Evolutionary conservation across 2,888 invertebrate genomes (phyloP).

Genomic region (Phortica okadai): DNA sequence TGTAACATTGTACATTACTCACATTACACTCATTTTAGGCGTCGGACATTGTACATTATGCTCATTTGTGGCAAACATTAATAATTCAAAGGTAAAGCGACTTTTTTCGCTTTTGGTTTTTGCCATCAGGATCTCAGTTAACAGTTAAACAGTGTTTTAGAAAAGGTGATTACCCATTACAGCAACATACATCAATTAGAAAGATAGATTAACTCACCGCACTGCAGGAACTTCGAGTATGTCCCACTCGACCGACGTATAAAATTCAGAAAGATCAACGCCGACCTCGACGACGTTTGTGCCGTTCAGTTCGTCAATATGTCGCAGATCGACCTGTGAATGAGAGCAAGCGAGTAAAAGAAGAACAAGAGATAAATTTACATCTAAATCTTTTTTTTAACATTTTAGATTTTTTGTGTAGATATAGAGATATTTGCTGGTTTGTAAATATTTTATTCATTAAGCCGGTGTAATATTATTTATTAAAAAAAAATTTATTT

Average conservation of each 20-base stretch:
- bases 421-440: background rate
- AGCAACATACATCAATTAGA: too few relatives aligned
- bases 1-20: conserved; percentile 31
- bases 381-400: too few relatives aligned
- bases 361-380: background rate
- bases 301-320: conserved; percentile 93
- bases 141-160: too few relatives aligned
- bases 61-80: conserved; percentile 29
- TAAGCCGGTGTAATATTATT: too few relatives aligned
- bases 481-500: too few relatives aligned
- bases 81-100: too few relatives aligned
- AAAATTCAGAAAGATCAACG: conserved; percentile 97
- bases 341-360: background rate
- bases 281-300: conserved; percentile 94
- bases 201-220: conserved; percentile 79
- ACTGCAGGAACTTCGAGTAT: conserved; percentile 96
- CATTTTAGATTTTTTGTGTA: background rate
- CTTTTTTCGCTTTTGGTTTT: too few relatives aligned
- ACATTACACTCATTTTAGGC: conserved; percentile 30
- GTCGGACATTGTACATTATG: too few relatives aligned
- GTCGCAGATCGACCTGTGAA: conserved; percentile 90
- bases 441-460: too few relatives aligned
- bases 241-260: conserved; percentile 99
- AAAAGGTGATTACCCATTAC: too few relatives aligned
- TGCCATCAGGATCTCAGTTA: too few relatives aligned